Base-by-base conservation (phyloP, 2,113 vertebrate species). In the Semnornis frantzii region DNA sequence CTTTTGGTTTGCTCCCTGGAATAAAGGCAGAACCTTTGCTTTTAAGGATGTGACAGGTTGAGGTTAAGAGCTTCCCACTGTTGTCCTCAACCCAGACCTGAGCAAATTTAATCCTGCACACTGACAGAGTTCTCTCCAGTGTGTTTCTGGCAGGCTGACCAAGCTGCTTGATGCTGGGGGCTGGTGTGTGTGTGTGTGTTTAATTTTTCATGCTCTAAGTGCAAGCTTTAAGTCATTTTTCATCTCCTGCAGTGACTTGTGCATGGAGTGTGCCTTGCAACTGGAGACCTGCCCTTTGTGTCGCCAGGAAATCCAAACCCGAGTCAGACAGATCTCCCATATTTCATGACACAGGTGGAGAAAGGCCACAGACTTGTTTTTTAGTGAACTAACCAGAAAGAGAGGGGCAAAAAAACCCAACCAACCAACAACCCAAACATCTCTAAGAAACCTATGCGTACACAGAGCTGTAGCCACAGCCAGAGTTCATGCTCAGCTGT, bases 181-280 rank as follows among this genome's bases (percentile, higher is more conserved):
- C 37, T 39, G 37, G 37, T 46, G 44, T 18, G 55, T 23, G 64
- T 48, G 19, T 44, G 66, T 65, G 16, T 8, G 19, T 11, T 42
- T 8, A 13, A 13, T 20, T 89, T 78, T 85, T 50, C 1, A 0
- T 57, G 6, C 12, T 39, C 25, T 63, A 71, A 87, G 95, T 33
- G 74, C 21, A 48, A 15, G 5, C 85, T 87, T 93, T 92, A 65
- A 92, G 23, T 42, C 19, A 62, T n/a, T 33, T 44, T 66, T 15
- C 15, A 11, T 92, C 85, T 62, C 94, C 71, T 83, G 46, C 96
- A 99, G 99, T 91, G 99, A 99, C 97, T 98, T 99, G 97, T 99
- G 99, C 97, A 99, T 99, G 99, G 98, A 99, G 97, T 99, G 99
- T 99, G 99, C 99, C 98, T 99, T 99, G 99, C 99, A 99, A 93